These are phyloP conservation scores for Diploptera punctata DNA, from an alignment of 2,888 invertebrate species.

Conservation along the genomic window DNA sequence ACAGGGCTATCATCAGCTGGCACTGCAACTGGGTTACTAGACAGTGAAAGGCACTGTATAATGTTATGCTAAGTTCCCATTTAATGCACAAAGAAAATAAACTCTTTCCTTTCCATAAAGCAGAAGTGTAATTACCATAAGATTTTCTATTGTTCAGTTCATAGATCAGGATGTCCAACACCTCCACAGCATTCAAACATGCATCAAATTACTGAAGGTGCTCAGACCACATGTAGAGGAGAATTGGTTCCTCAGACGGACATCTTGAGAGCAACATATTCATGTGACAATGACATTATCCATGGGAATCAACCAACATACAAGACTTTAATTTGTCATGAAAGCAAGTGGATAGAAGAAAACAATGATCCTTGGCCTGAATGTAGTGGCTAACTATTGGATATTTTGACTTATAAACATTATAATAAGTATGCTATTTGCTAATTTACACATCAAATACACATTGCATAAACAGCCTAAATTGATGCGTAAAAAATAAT, in stretches of 20 bases:
- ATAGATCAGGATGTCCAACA: constrained; percentile 11
- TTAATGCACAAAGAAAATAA: too few species aligned
- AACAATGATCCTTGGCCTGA: constrained; percentile 4
- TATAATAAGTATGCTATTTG: too few species aligned
- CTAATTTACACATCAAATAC: too few species aligned
- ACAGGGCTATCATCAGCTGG: too few species aligned
- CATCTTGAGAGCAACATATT: background rate
- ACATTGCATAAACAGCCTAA: too few species aligned
- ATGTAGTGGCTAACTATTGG: constrained; percentile 1
- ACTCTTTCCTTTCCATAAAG: too few species aligned
- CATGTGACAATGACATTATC: constrained; percentile 18
- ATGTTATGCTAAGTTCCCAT: too few species aligned
- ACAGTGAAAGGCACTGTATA: too few species aligned
- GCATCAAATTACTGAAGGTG: background rate
- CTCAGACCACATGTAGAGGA: constrained; percentile 16
- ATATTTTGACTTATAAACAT: too few species aligned
- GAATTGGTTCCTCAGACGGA: constrained; percentile 1
- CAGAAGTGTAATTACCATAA: too few species aligned
- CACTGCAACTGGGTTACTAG: too few species aligned
- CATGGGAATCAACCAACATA: constrained; percentile 6
- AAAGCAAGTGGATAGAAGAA: constrained; percentile 2
- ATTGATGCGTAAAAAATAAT: too few species aligned
- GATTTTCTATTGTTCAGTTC: background rate
- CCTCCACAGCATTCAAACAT: background rate
- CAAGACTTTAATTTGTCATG: constrained; percentile 6